These are phyloP conservation scores for Coracias cyanogaster DNA, from an alignment of 2,797 vertebrate genomes.

Conservation along the genomic window DNA sequence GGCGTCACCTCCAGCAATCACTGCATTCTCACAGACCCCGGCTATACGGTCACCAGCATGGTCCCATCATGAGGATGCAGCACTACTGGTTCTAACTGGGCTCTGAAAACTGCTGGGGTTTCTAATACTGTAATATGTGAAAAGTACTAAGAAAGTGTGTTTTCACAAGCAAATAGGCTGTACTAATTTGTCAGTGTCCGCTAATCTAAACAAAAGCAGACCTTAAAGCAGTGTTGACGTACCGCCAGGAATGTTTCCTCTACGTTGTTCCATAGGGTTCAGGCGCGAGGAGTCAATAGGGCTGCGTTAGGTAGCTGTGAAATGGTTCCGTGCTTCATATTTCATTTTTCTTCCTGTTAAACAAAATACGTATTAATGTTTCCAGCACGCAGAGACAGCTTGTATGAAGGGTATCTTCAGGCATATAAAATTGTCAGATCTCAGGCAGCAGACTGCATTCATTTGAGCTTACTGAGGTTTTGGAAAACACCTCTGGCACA, in stretches of 20 bases:
- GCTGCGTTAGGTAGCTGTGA: background rate
- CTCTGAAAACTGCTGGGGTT: background rate
- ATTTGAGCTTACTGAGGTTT: background rate
- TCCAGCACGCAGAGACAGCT: background rate
- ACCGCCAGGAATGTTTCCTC: background rate
- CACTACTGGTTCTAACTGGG: background rate
- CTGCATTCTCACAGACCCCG: background rate
- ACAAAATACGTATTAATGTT: background rate
- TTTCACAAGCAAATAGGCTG: background rate
- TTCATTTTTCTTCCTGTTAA: background rate
- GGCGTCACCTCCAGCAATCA: background rate
- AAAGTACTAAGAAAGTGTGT: background rate
- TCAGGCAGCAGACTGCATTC: background rate
- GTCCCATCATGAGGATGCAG: rapidly evolving
- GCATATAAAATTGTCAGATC: background rate
- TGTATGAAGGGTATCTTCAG: background rate
- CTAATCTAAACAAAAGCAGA: background rate
- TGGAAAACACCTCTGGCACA: background rate
- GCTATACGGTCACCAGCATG: background rate
- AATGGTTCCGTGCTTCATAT: background rate
- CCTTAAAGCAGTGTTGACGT: background rate
- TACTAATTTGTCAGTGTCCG: background rate
- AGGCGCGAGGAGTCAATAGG: background rate
- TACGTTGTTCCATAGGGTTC: background rate
- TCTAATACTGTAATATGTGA: background rate